Base-by-base conservation (phyloP, 30 jellyfish, hydroid and myxozoan genomes). In the Rhopilema esculentum region DNA sequence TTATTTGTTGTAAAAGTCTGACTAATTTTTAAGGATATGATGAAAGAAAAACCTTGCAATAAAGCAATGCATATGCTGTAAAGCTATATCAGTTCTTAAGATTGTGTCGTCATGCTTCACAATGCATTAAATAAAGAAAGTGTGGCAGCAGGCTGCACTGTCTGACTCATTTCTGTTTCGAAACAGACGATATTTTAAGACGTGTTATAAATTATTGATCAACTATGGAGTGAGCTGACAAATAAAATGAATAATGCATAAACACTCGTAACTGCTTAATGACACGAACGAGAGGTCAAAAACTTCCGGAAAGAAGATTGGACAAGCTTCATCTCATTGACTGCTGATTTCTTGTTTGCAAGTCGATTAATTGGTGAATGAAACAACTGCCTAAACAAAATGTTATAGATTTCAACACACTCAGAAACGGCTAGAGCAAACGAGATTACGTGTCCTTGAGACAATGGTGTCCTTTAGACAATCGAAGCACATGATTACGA, bases 391-490 rank as follows among this genome's bases (percentile, higher is more conserved):
- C 57, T 40, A 40, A 40, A 40, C 57, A 40, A 40, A 40, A 40
- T 40, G 57, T 2, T 40, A 40, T 40, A 40, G 57, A 40, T 40
- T 40, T 40, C 57, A 40, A 40, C 57, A 40, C 57, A 40, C 57
- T 40, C 9, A 40, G 57, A 73, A 40, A 40, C 50, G 71, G 69
- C 49, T 21, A 22, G 27, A 21, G 69, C 27, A 73, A 73, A 73
- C 49, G 69, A 33, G 70, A 73, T 73, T 73, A 73, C n/a, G 65
- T 70, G 33, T 70, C 81, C n/a, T n/a, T n/a, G n/a, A n/a, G 57
- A 40, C 57, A 2, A 40, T 22, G 50, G 69, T 73, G 69, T 40
- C 70, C 27, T 32, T 19, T 4, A 73, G 18, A 73, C 84, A 73
- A 73, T 40, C 16, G 29, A 16, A 49, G 51, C 70, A 73, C 70